A percentile compares a stretch with the other conserved stretches of the same genome.
Evolutionary conservation across 2,888 invertebrate species (phyloP).

Genomic region (Anagyrus pseudococci): DNA sequence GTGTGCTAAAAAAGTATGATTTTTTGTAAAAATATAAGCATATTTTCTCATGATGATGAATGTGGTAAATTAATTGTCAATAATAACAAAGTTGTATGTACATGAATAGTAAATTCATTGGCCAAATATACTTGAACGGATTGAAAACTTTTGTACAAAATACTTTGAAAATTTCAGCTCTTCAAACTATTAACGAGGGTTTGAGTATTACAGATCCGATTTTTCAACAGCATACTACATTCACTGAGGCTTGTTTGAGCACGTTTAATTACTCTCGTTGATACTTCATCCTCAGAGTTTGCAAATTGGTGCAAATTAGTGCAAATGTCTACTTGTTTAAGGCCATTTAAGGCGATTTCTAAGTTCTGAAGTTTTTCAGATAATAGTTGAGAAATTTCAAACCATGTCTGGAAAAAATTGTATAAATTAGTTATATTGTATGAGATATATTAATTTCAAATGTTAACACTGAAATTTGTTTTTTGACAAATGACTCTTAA

Average conservation of each 20-base stretch:
- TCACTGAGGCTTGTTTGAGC: conserved; percentile 53
- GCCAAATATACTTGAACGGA: conserved; percentile 40
- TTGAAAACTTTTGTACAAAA: conserved; percentile 41
- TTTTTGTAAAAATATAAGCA: conserved; percentile 29
- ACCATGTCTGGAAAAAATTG: conserved; percentile 54
- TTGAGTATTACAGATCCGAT: conserved; percentile 51
- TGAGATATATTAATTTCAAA: too few relatives aligned
- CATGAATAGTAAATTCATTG: conserved; percentile 41
- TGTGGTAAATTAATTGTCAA: conserved; percentile 23
- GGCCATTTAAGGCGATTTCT: conserved; percentile 48
- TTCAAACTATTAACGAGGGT: conserved; percentile 54
- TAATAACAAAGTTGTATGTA: conserved; percentile 41
- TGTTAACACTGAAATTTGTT: too few relatives aligned
- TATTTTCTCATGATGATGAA: conserved; percentile 28
- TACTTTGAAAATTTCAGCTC: conserved; percentile 49
- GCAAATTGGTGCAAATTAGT: conserved; percentile 43
- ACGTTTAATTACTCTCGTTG: conserved; percentile 47
- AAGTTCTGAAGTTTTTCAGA: conserved; percentile 50
- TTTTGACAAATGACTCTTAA: too few relatives aligned
- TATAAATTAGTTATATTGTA: too few relatives aligned
- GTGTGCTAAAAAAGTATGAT: conserved; percentile 20
- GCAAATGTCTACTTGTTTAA: conserved; percentile 51
- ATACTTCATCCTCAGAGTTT: conserved; percentile 45
- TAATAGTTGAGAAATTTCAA: conserved; percentile 49
- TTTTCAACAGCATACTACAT: conserved; percentile 54